Conservation (phyloP, 2,888 invertebrate genomes). For the Rhagonycha lutea region DNA sequence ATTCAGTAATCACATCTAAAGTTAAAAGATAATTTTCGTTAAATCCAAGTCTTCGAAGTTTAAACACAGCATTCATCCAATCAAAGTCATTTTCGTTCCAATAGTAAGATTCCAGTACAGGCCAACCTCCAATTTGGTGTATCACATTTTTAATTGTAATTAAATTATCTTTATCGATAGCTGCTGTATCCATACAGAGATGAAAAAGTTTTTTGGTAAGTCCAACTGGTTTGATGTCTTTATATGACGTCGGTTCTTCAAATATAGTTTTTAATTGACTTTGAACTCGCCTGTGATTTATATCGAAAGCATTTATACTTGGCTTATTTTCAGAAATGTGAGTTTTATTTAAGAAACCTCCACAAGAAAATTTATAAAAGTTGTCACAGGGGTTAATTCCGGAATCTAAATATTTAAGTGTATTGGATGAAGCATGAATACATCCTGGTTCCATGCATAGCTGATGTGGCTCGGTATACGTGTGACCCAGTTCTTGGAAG, state of each 20-base stretch:
- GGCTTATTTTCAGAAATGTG: slow-evolving; percentile 82
- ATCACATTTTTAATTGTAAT: slow-evolving; percentile 55
- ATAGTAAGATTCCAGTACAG: slow-evolving; percentile 71
- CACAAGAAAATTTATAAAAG: slow-evolving; percentile 81
- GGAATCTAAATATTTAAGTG: slow-evolving; percentile 62
- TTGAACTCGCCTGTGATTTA: slow-evolving; percentile 73
- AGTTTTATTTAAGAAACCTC: slow-evolving; percentile 66
- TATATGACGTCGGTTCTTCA: slow-evolving; percentile 63
- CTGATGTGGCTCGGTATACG: slow-evolving; percentile 1
- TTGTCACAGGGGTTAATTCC: slow-evolving; percentile 78
- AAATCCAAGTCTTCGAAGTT: slow-evolving; percentile 30
- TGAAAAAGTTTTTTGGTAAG: slow-evolving; percentile 79
- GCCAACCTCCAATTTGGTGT: slow-evolving; percentile 83
- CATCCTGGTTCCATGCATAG: slow-evolving; percentile 79
- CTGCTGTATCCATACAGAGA: slow-evolving; percentile 15
- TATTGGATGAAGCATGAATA: slow-evolving; percentile 76
- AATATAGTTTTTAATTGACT: slow-evolving; percentile 72
- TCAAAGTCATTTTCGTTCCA: slow-evolving; percentile 61
- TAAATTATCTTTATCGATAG: slow-evolving; percentile 61
- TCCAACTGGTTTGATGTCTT: slow-evolving; percentile 71
- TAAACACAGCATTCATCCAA: slow-evolving; percentile 30
- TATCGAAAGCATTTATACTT: slow-evolving; percentile 74
- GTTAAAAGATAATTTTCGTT: slow-evolving; percentile 28
- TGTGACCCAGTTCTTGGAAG: slow-evolving; percentile 1
- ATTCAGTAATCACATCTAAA: slow-evolving; percentile 27